phyloP scores from a whole-genome alignment of 2,797 vertebrate species.

The Discoglossus pictus region DNA sequence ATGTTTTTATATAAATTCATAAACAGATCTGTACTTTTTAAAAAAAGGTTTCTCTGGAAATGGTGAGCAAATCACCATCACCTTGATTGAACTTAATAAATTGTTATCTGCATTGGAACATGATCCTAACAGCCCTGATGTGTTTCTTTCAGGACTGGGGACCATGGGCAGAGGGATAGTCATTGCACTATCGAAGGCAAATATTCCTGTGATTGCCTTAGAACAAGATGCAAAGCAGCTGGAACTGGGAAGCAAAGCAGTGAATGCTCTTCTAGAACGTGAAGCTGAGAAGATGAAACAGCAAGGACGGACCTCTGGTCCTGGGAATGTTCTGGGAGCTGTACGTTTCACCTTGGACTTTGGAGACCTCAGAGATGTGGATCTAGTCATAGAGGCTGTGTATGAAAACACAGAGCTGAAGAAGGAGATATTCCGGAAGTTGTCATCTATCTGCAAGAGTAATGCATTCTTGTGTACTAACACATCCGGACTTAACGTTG shows the following conservation, averaged over 20 bases:
- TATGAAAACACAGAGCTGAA: conserved; percentile 89
- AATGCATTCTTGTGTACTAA: conserved; percentile 82
- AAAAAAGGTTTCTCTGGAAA: too few relatives aligned
- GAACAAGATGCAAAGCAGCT: conserved; percentile 80
- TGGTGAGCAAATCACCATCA: too few relatives aligned
- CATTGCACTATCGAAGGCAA: conserved; percentile 76
- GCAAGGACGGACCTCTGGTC: conserved; percentile 47
- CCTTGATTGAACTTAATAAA: too few relatives aligned
- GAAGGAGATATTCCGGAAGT: conserved; percentile 78
- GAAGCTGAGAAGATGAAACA: conserved; percentile 71
- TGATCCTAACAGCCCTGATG: neutral
- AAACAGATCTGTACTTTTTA: too few relatives aligned
- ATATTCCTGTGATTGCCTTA: conserved; percentile 83
- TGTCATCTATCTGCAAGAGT: conserved; percentile 77
- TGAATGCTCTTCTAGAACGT: conserved; percentile 74
- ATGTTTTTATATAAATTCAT: too few relatives aligned
- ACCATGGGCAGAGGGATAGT: conserved; percentile 91
- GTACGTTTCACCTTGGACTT: conserved; percentile 74
- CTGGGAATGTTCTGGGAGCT: conserved; percentile 49
- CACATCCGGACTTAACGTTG: conserved; percentile 83
- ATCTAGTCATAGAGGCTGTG: conserved; percentile 90
- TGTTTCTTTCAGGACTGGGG: conserved; percentile 78
- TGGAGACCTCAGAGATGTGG: conserved; percentile 66
- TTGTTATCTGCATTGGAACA: too few relatives aligned
- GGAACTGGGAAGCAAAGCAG: conserved; percentile 68